phyloP scores from a whole-genome alignment of 1,140 invertebrate species.

The Trypoxylus dichotomus region DNA sequence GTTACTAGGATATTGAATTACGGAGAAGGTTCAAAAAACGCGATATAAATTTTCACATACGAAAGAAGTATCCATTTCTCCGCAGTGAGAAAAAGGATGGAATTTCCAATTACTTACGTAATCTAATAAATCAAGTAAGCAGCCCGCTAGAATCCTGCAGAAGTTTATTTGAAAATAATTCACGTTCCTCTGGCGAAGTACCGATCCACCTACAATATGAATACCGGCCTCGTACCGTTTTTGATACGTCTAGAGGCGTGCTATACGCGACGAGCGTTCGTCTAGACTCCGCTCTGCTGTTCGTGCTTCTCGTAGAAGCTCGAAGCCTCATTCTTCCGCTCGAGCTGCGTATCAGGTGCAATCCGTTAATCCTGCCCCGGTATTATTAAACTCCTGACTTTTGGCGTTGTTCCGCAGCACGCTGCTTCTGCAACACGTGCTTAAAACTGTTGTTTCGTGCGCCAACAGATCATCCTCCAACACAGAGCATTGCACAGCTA shows the following conservation, averaged over 20 bases:
- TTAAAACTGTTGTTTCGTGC: neutral
- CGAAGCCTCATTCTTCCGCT: neutral
- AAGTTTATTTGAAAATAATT: slow-evolving; percentile 4
- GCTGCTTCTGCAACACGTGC: neutral
- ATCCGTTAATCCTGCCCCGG: neutral
- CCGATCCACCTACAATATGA: neutral
- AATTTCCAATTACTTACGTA: neutral
- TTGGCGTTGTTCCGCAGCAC: neutral
- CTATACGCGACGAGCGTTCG: neutral
- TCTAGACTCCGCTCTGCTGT: neutral
- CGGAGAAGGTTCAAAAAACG: too few relatives aligned
- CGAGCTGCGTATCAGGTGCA: neutral
- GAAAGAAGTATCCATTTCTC: too few relatives aligned
- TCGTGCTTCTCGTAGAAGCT: neutral
- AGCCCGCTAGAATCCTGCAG: neutral
- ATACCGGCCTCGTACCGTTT: neutral
- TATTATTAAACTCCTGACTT: neutral
- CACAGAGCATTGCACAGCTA: neutral
- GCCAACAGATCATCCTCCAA: neutral
- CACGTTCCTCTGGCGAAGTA: neutral
- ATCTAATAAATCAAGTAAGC: slow-evolving; percentile 3
- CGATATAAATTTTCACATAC: too few relatives aligned
- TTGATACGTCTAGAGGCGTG: neutral
- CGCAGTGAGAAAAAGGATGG: neutral
- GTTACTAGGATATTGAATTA: too few relatives aligned